Evolutionary conservation across 2,113 vertebrate species (phyloP), one percentile per base, ranked within the genome.

Genomic region (Montifringilla adamsi): DNA sequence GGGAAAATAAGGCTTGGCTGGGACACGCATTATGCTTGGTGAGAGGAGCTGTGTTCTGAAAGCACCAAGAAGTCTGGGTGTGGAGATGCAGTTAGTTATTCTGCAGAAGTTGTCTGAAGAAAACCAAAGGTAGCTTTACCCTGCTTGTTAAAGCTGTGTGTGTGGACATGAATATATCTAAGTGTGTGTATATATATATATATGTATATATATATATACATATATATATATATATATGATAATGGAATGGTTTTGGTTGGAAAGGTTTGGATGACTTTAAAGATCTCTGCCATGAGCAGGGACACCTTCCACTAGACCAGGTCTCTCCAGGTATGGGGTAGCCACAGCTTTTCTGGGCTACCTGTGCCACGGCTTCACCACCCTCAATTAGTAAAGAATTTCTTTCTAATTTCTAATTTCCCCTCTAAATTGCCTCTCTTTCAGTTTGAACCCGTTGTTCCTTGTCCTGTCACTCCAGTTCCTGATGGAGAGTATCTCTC

Each of bases 121-220:
- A 87, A 86, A 62, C 44, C 28, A 43, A 41, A 39, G 37, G 52
- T 31, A 31, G 37, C 41, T 82, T 87, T 30, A 35, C 24, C 10
- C 47, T 80, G 33, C 23, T 30, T 82, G 11, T 60, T 67, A 31
- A 44, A 60, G 39, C 21, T 39, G 26, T 23, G 13, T 80, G 6
- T 80, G 7, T 49, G 49, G n/a, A 50, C 0, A 0, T 59, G 17
- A n/a, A 17, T n/a, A 2, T 39, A 18, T 26, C 11, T 4, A 35
- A 39, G 2, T 15, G 2, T 46, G 30, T 50, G 3, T 50, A 27
- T 68, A 0, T 21, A 23, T 23, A n/a, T 17, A 9, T 46, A 52
- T 33, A 16, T 44, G 23, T 77, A 0, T 0, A 66, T 46, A 52
- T 33, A 16, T 44, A 28, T 77, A 0, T 0, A 66, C 44, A 27